Evolutionary conservation across 1,140 invertebrate species (phyloP).

Genomic region (Apis laboriosa): DNA sequence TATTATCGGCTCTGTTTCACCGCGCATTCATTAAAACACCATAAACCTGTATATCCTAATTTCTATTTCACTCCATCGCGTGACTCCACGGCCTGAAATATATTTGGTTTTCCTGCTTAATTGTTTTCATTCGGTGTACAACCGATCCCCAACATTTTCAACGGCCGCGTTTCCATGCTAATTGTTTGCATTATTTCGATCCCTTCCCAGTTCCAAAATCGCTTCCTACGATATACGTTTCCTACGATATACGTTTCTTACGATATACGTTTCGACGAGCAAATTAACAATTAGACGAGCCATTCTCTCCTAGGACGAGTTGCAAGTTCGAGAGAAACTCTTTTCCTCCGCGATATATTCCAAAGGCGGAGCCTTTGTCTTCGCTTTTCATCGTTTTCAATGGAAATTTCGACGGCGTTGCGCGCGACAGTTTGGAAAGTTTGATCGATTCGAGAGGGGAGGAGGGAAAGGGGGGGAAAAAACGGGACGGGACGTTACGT

Average conservation of each 20-base stretch:
- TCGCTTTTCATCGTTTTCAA: background rate
- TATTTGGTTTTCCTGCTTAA: constrained; percentile 38
- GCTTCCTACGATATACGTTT: background rate
- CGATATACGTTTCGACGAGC: background rate
- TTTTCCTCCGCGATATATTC: background rate
- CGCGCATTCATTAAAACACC: constrained; percentile 51
- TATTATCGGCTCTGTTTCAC: constrained; percentile 49
- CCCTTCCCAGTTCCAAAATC: background rate
- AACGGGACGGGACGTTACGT: too few relatives aligned
- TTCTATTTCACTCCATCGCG: constrained; percentile 35
- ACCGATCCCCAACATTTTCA: background rate
- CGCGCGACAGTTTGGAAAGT: background rate
- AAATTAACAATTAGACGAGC: constrained; percentile 33
- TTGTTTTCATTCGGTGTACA: constrained; percentile 25
- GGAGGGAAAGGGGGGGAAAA: too few relatives aligned
- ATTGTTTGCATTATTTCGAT: constrained; percentile 9
- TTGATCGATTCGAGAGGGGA: background rate
- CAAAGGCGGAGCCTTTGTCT: background rate
- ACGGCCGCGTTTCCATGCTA: background rate
- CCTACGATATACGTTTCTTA: constrained; percentile 3
- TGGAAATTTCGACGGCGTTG: background rate
- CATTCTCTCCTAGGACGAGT: background rate
- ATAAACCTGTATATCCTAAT: constrained; percentile 55
- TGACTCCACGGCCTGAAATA: background rate
- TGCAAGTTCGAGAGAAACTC: background rate